phyloP scores from a whole-genome alignment of 92 coral and sea anemone genomes.

The Parazoanthus darwini region DNA sequence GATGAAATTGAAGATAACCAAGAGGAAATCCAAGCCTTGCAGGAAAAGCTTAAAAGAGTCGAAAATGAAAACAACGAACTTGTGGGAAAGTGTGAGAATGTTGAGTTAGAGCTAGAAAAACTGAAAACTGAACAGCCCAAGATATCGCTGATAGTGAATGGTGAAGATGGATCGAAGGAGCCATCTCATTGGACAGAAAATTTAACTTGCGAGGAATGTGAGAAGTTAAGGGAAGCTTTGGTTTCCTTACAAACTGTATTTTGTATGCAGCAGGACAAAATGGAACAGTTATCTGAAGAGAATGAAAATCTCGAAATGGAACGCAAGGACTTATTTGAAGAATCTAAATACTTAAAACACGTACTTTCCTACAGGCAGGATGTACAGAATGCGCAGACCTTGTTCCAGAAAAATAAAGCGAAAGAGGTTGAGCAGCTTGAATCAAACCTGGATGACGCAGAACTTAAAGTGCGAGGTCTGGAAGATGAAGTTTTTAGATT shows the following conservation, averaged over 20 bases:
- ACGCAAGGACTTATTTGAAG: constrained; percentile 72
- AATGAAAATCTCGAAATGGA: constrained; percentile 74
- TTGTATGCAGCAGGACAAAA: constrained; percentile 48
- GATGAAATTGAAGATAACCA: constrained; percentile 70
- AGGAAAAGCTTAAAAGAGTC: constrained; percentile 26
- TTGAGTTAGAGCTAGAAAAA: constrained; percentile 36
- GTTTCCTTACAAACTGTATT: constrained; percentile 49
- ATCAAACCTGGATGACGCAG: constrained; percentile 85
- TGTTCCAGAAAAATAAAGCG: constrained; percentile 54
- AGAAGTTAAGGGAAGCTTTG: constrained; percentile 51
- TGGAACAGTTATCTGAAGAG: constrained; percentile 68
- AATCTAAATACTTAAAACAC: constrained; percentile 86
- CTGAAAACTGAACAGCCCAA: constrained; percentile 1
- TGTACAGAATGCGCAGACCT: constrained; percentile 72
- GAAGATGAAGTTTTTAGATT: constrained; percentile 85
- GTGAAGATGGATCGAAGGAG: not conserved
- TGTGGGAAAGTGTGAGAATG: constrained; percentile 18
- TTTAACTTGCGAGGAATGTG: constrained; percentile 61
- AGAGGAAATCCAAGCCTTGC: constrained; percentile 44
- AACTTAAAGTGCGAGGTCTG: constrained; percentile 75
- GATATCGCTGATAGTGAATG: not conserved
- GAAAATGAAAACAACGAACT: constrained; percentile 39
- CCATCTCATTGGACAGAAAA: not conserved
- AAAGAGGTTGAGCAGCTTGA: constrained; percentile 78
- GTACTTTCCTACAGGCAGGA: constrained; percentile 95